phyloP scores from a whole-genome alignment of 2,113 vertebrate species.

The Gnathochromis pfefferi region DNA sequence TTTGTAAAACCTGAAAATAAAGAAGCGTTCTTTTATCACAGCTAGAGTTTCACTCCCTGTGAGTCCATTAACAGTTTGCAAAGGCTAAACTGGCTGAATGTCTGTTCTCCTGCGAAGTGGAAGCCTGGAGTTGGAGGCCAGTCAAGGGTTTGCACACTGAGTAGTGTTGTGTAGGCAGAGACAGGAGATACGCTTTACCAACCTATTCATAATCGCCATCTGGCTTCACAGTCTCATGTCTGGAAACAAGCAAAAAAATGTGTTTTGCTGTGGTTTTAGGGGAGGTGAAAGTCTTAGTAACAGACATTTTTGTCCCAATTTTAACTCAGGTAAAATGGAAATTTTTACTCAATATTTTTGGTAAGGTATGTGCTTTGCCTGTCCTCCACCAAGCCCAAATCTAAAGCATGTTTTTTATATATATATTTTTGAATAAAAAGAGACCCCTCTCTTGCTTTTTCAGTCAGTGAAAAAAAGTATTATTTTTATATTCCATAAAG shows the following conservation, averaged over 20 bases:
- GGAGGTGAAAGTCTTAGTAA: background rate
- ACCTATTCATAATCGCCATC: conserved; percentile 20
- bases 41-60: background rate
- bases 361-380: background rate
- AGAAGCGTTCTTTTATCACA: background rate
- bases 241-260: background rate
- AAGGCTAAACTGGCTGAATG: background rate
- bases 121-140: conserved; percentile 12
- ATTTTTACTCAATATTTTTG: background rate
- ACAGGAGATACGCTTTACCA: conserved; percentile 14
- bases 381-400: background rate
- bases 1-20: background rate
- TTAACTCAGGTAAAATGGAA: background rate
- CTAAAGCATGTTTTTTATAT: background rate
- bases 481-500: background rate
- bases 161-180: conserved; percentile 17
- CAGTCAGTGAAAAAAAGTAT: background rate
- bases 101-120: background rate
- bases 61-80: conserved; percentile 1
- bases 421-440: background rate
- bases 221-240: background rate
- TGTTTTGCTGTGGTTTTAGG: background rate
- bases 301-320: background rate
- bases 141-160: background rate
- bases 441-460: background rate